Conservation (phyloP, 2,797 vertebrate species). For the Ispidina lecontei region DNA sequence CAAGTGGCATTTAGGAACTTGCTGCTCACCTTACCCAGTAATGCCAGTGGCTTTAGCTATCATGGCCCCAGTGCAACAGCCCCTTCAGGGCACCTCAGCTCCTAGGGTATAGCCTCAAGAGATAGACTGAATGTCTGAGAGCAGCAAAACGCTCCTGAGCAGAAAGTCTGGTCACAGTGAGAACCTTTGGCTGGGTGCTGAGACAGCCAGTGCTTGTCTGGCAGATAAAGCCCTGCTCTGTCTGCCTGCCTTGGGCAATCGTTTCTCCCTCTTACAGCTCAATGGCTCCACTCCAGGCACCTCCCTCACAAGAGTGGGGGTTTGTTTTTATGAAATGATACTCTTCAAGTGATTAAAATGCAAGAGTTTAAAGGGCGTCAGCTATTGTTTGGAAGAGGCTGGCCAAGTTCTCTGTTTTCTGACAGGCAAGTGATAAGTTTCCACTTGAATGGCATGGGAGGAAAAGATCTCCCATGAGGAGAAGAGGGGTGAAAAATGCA, state of each 20-base stretch:
- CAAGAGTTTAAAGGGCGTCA: neutral
- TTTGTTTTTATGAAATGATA: neutral
- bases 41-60: neutral
- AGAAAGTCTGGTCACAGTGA: neutral
- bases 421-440: neutral
- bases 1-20: neutral
- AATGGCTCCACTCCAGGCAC: neutral
- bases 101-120: neutral
- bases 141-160: neutral
- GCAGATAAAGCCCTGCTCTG: neutral
- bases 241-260: neutral
- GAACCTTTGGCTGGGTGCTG: neutral
- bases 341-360: neutral
- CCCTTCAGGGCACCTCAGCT: neutral
- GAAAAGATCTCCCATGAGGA: neutral
- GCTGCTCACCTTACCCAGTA: neutral
- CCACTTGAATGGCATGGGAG: neutral
- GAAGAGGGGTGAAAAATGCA: neutral
- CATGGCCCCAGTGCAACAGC: neutral
- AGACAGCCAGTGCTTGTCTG: neutral
- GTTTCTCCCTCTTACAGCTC: neutral
- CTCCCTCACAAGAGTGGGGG: neutral
- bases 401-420: neutral
- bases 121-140: neutral
- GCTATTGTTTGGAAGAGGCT: neutral